phyloP scores from a whole-genome alignment of 2,888 invertebrate species.

The Cepaea hortensis region DNA sequence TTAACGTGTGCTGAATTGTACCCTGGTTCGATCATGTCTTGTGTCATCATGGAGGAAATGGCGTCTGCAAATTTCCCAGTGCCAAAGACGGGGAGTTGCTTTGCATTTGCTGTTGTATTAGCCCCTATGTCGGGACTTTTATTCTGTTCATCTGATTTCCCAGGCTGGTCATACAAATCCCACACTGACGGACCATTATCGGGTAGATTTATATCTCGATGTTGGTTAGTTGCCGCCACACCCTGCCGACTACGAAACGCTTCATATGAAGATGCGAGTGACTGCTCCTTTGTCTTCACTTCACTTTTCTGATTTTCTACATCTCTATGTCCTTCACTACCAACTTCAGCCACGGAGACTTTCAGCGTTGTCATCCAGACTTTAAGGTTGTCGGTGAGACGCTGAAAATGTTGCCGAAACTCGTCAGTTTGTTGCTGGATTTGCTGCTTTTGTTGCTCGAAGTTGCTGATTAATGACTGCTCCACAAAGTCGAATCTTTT shows the following conservation, averaged over 20 bases:
- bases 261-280: not conserved
- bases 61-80: not conserved
- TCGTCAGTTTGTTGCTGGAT: not conserved
- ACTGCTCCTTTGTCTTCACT: not conserved
- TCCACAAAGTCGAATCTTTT: not conserved
- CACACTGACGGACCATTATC: not conserved
- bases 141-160: not conserved
- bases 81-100: not conserved
- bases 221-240: not conserved
- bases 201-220: not conserved
- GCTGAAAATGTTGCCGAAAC: constrained; percentile 1
- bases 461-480: not conserved
- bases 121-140: not conserved
- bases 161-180: not conserved
- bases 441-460: not conserved
- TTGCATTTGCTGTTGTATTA: not conserved
- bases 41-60: not conserved
- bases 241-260: too few relatives aligned
- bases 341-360: not conserved
- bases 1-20: not conserved
- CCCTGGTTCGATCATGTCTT: not conserved
- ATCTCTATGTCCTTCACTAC: not conserved
- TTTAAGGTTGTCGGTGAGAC: not conserved
- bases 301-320: not conserved
- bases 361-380: not conserved